Percentiles rank a stretch among this genome's conserved stretches.
Conservation (phyloP, 2,797 vertebrate genomes). For the Meriones psammophilus region DNA sequence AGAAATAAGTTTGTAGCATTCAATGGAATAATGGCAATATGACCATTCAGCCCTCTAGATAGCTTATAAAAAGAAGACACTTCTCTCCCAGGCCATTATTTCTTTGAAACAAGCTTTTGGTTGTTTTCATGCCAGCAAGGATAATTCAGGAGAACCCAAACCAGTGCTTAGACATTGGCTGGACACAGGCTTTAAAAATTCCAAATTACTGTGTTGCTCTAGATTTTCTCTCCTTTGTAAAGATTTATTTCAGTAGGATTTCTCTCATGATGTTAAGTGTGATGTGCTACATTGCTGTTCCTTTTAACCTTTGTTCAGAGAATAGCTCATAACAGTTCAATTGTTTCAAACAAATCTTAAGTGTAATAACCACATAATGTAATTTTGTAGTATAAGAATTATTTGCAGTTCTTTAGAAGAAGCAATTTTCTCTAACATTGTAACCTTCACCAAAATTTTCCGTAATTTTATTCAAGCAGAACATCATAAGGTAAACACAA, state of each 20-base stretch:
- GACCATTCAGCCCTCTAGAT: neutral
- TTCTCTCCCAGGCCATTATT: neutral
- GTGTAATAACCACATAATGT: conserved; percentile 20
- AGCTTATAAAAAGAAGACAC: neutral
- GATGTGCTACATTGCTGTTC: neutral
- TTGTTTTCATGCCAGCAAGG: neutral
- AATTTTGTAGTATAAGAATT: conserved; percentile 15
- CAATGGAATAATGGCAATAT: neutral
- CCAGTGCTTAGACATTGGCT: neutral
- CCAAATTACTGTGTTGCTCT: neutral
- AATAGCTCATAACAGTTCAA: neutral
- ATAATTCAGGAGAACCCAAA: neutral
- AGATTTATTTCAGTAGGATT: neutral
- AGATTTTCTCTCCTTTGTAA: neutral
- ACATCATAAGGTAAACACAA: neutral
- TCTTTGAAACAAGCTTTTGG: neutral
- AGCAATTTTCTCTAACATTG: conserved; percentile 59
- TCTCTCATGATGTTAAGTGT: neutral
- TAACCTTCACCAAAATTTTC: conserved; percentile 14
- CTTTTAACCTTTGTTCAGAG: neutral
- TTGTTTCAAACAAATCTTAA: conserved; percentile 51
- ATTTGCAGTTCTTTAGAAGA: conserved; percentile 4
- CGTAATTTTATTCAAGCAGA: conserved; percentile 51
- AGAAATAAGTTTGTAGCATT: neutral
- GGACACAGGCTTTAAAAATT: neutral